These are phyloP conservation scores for Lycodopsis pacificus DNA, from an alignment of 2,797 vertebrate species.

Conservation along the genomic window DNA sequence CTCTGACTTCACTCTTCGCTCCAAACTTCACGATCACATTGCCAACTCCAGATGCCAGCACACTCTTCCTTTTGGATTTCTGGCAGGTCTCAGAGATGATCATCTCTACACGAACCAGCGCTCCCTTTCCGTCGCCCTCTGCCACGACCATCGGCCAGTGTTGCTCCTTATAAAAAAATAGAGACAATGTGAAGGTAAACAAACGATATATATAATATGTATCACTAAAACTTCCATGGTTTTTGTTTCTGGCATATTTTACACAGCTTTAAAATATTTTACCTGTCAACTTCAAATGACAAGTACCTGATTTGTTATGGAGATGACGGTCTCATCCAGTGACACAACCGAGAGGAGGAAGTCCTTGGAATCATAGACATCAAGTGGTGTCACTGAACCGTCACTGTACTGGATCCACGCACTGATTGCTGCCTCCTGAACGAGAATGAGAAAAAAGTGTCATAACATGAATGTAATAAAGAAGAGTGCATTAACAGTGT, in stretches of 20 bases:
- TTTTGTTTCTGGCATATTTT: neutral
- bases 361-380: conserved; percentile 95
- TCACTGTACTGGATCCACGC: conserved; percentile 97
- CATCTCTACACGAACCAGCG: conserved; percentile 93
- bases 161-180: conserved; percentile 77
- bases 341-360: conserved; percentile 91
- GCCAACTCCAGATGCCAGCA: conserved; percentile 91
- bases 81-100: conserved; percentile 95
- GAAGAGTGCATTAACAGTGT: neutral
- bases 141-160: conserved; percentile 91
- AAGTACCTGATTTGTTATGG: conserved; percentile 85
- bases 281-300: neutral
- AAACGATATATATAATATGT: neutral
- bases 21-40: conserved; percentile 91
- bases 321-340: conserved; percentile 91
- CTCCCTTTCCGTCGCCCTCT: conserved; percentile 92
- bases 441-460: neutral
- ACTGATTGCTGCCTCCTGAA: conserved; percentile 93
- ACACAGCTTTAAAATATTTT: neutral
- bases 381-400: conserved; percentile 92
- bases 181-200: neutral
- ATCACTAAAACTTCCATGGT: neutral
- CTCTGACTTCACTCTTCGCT: conserved; percentile 82
- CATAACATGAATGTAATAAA: neutral
- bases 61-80: conserved; percentile 96